Evolutionary conservation across 2,113 vertebrate species (phyloP).

Genomic region (Kryptolebias marmoratus): DNA sequence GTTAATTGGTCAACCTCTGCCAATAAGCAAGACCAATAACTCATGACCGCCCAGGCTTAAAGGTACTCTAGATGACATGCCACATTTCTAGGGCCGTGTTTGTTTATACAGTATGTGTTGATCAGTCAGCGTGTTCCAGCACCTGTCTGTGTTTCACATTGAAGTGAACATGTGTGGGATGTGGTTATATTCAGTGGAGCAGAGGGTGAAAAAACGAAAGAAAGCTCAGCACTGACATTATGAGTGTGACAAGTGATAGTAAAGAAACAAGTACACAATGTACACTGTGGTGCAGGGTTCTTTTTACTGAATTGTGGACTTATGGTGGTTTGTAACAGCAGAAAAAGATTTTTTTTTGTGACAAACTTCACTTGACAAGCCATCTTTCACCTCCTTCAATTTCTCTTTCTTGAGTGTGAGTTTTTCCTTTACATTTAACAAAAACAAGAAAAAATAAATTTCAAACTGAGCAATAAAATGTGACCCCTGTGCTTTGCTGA

Average conservation of each 20-base stretch:
- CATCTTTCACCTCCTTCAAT: constrained; percentile 15
- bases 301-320: constrained; percentile 29
- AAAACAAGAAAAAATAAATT: constrained; percentile 56
- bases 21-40: constrained; percentile 71
- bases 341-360: constrained; percentile 24
- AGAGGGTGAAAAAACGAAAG: constrained; percentile 18
- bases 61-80: constrained; percentile 48
- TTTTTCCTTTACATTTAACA: constrained; percentile 55
- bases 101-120: constrained; percentile 16
- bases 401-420: constrained; percentile 20
- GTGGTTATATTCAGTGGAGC: constrained; percentile 41
- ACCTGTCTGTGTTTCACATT: constrained; percentile 56
- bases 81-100: constrained; percentile 25
- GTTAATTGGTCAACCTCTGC: constrained; percentile 77
- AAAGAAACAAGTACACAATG: constrained; percentile 30
- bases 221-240: constrained; percentile 55
- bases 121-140: constrained; percentile 56
- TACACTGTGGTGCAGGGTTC: constrained; percentile 36
- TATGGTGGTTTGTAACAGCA: constrained; percentile 45
- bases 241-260: constrained; percentile 58
- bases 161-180: constrained; percentile 59
- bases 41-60: constrained; percentile 55
- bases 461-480: constrained; percentile 49
- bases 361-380: constrained; percentile 39
- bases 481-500: constrained; percentile 40